phyloP scores from a whole-genome alignment of 2,888 invertebrate species.

The Amiota mariae region DNA sequence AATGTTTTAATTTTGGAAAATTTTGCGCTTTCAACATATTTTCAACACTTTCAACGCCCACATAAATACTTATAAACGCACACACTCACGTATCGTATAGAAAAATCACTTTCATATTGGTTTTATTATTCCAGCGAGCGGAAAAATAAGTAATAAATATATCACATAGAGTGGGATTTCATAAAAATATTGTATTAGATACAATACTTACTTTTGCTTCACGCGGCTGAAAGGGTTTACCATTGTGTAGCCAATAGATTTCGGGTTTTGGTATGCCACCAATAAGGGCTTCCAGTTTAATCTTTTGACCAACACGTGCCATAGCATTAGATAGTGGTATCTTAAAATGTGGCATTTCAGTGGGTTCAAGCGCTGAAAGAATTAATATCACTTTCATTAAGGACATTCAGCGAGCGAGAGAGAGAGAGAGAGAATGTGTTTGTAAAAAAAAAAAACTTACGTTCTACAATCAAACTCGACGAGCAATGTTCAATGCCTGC shows the following conservation, averaged over 20 bases:
- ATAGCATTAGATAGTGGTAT: conserved; percentile 81
- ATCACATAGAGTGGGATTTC: background rate
- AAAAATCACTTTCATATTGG: conserved; percentile 4
- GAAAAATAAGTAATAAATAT: background rate
- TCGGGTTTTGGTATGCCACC: conserved; percentile 79
- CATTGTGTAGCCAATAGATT: conserved; percentile 81
- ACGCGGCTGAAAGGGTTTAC: conserved; percentile 78
- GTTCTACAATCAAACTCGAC: conserved; percentile 79
- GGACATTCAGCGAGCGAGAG: background rate
- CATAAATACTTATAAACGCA: conserved; percentile 17
- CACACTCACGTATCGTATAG: too few relatives aligned
- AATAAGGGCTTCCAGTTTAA: conserved; percentile 82
- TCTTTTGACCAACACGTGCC: conserved; percentile 82
- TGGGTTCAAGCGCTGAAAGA: conserved; percentile 76
- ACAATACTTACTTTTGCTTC: conserved; percentile 77
- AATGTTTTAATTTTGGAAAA: conserved; percentile 23
- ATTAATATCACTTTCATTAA: background rate
- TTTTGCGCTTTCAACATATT: background rate
- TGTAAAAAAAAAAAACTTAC: conserved; percentile 77
- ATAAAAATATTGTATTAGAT: background rate
- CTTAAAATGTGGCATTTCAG: conserved; percentile 79
- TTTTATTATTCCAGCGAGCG: conserved; percentile 50
- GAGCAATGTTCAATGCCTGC: conserved; percentile 80
- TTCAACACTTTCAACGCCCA: conserved; percentile 52
- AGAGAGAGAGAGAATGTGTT: too few relatives aligned